Base-by-base conservation (phyloP, 2,888 invertebrate genomes). In the Apotomis betuletana region DNA sequence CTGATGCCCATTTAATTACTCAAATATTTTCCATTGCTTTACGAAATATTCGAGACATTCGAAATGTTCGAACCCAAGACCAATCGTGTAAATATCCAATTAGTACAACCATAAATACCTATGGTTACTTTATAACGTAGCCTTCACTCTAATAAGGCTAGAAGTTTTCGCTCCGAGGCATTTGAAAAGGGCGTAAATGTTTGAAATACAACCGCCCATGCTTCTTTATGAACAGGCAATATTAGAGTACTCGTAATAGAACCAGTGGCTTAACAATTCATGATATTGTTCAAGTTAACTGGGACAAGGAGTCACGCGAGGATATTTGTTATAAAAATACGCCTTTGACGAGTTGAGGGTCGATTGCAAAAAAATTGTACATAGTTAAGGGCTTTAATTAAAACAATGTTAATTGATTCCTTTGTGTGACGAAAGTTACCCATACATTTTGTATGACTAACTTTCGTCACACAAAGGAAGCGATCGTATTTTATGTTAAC, bases 261-360 rank as follows among this genome's bases (percentile, higher is more conserved):
- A 8, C 41, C 49, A 36, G 46, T 36, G 10, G 46, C 64, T 70
- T 64, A 54, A 46, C 13, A 44, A 60, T 70, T 65, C 54, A 70
- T 46, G 46, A 65, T 59, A 38, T 70, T 54, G 44, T 64, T 13
- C 36, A n/a, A 54, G 64, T 13, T 54, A 57, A 54, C 54, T 68
- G 36, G 15, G 15, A 55, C 41, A 12, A 27, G 2, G 15, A 27
- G 59, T 59, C 65, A 70, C 65, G 70, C 70, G 60, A 15, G 13
- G 1, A 54, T 64, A 44, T 55, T 60, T 52, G 64, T 51, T 12
- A 55, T 55, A 51, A 65, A 54, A 64, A 65, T 59, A 65, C 15
- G 38, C 12, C 58, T 63, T 13, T 70, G 62, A 54, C 27, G 46
- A 44, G 15, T 46, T 62, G n/a, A n/a, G n/a, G n/a, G n/a, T n/a